phyloP scores from a whole-genome alignment of 1,140 invertebrate species.

The Diabrotica virgifera region DNA sequence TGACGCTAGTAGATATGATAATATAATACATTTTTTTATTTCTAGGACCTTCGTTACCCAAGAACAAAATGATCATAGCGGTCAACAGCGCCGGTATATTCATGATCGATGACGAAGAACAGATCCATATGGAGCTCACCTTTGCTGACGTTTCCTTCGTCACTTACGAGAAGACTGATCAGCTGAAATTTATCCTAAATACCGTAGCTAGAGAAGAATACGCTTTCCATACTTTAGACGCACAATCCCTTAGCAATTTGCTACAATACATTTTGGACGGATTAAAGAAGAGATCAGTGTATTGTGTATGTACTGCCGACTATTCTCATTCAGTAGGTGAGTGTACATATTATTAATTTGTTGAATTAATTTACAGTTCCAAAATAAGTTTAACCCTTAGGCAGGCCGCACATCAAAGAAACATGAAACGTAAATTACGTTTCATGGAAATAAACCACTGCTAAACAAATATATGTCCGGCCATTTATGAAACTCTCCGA shows the following conservation, averaged over 20 bases:
- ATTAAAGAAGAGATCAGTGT: constrained; percentile 80
- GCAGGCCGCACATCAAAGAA: too few species aligned
- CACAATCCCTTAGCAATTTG: constrained; percentile 79
- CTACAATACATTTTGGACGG: constrained; percentile 84
- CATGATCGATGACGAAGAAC: constrained; percentile 87
- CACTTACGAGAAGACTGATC: constrained; percentile 58
- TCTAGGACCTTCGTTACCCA: constrained; percentile 75
- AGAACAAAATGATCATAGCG: constrained; percentile 84
- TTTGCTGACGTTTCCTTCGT: constrained; percentile 83
- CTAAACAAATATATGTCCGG: too few species aligned
- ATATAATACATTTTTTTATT: too few species aligned
- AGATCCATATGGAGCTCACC: constrained; percentile 83
- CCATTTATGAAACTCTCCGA: too few species aligned
- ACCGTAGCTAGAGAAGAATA: constrained; percentile 82
- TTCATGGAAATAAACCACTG: too few species aligned
- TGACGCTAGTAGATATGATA: too few species aligned
- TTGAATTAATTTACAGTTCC: too few species aligned
- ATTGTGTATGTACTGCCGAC: constrained; percentile 75
- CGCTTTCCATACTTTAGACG: constrained; percentile 85
- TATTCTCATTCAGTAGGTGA: constrained; percentile 64
- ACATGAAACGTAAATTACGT: too few species aligned
- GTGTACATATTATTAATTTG: not conserved
- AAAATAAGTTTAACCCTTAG: too few species aligned
- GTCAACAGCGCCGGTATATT: constrained; percentile 92
- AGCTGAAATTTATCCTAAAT: constrained; percentile 52